phyloP scores from a whole-genome alignment of 2,113 vertebrate species.

The Terrapene triunguis region DNA sequence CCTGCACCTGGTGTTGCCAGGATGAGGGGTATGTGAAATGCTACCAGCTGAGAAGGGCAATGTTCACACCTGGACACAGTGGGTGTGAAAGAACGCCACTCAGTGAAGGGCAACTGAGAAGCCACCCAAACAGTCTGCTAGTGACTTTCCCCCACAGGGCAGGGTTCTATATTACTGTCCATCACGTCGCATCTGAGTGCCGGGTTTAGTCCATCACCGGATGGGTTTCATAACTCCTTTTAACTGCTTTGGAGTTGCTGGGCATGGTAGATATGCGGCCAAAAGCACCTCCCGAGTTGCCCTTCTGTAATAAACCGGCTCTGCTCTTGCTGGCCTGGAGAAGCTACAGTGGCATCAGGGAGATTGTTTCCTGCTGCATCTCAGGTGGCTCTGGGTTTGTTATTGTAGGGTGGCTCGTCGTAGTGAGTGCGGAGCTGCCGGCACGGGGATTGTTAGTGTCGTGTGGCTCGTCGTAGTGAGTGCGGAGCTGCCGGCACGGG shows the following conservation, averaged over 20 bases:
- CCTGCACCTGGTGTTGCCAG: rapidly evolving
- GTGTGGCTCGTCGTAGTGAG: too few species aligned
- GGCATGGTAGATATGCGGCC: not conserved
- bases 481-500: too few species aligned
- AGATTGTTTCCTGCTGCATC: not conserved
- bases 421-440: too few species aligned
- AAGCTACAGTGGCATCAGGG: not conserved
- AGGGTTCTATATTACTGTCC: not conserved
- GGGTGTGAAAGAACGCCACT: not conserved
- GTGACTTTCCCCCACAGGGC: not conserved
- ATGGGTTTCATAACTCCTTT: not conserved
- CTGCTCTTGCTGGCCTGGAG: not conserved
- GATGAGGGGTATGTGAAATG: not conserved
- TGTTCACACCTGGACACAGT: not conserved
- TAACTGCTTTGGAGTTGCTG: conserved; percentile 6
- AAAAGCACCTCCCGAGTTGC: not conserved
- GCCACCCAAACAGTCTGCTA: not conserved
- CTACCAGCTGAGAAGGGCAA: not conserved
- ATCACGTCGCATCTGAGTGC: not conserved
- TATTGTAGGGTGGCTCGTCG: too few species aligned
- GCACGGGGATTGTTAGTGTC: too few species aligned
- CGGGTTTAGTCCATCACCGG: not conserved
- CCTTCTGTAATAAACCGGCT: not conserved
- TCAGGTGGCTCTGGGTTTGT: not conserved
- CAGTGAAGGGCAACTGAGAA: not conserved